phyloP scores from a whole-genome alignment of 2,888 invertebrate species.

The Drosophila kuntzei region DNA sequence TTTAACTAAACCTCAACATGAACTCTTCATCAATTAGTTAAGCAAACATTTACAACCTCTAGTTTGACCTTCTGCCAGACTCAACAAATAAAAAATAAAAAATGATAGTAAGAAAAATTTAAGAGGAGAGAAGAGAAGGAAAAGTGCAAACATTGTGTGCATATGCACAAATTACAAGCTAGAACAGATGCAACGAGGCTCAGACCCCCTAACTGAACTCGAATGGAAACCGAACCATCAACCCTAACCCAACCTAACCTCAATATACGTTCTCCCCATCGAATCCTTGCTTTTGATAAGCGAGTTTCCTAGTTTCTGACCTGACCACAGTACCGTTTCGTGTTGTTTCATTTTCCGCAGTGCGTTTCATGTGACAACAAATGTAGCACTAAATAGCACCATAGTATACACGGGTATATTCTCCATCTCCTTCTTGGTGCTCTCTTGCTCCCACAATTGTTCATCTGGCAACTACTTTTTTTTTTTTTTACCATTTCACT shows the following conservation, averaged over 20 bases:
- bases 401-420: constrained; percentile 6
- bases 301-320: constrained; percentile 34
- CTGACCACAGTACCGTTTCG: constrained; percentile 25
- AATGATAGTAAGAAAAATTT: constrained; percentile 3
- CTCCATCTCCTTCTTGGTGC: background rate
- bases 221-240: background rate
- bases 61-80: constrained; percentile 16
- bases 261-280: background rate
- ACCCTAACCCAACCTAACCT: background rate
- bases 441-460: constrained; percentile 12
- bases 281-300: constrained; percentile 40
- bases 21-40: constrained; percentile 40
- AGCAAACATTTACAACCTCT: constrained; percentile 26
- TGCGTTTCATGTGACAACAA: constrained; percentile 68
- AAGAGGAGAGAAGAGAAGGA: constrained; percentile 9
- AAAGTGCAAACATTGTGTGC: constrained; percentile 38
- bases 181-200: constrained; percentile 16
- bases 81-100: constrained; percentile 3
- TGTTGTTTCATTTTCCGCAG: constrained; percentile 28
- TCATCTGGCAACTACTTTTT: constrained; percentile 6
- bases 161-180: constrained; percentile 52
- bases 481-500: constrained; percentile 30
- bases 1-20: no score
- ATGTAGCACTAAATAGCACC: constrained; percentile 59
- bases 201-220: constrained; percentile 1